These are phyloP conservation scores for Cottus gobio DNA, from an alignment of 2,113 vertebrate species.

Conservation along the genomic window DNA sequence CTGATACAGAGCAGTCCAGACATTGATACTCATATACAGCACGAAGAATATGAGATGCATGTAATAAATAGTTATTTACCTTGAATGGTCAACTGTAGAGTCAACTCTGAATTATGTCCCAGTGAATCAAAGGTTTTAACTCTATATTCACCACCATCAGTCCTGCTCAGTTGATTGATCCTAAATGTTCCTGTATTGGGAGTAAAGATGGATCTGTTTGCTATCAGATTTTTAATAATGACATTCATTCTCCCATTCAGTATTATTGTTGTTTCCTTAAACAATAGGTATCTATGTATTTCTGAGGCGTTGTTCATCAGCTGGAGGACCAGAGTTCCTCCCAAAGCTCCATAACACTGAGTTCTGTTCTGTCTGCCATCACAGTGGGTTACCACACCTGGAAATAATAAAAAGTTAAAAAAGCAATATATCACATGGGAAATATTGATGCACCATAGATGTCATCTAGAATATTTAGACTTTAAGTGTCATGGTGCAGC, in stretches of 20 bases:
- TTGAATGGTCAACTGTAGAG: slow-evolving; percentile 23
- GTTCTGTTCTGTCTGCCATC: slow-evolving; percentile 17
- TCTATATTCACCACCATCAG: slow-evolving; percentile 42
- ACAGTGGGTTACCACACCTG: slow-evolving; percentile 53
- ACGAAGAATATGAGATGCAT: too few relatives aligned
- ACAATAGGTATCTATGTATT: accelerated
- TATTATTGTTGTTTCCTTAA: accelerated
- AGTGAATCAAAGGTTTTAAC: accelerated
- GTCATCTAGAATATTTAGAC: background rate
- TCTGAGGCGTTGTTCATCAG: background rate
- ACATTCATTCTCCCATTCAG: accelerated
- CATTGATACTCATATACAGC: too few relatives aligned
- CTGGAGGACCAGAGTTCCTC: slow-evolving; percentile 54
- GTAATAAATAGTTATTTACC: slow-evolving; percentile 1
- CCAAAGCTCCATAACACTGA: slow-evolving; percentile 68
- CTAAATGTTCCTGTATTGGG: slow-evolving; percentile 34
- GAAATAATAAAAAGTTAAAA: background rate
- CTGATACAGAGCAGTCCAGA: too few relatives aligned
- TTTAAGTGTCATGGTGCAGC: background rate
- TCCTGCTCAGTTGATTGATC: slow-evolving; percentile 37
- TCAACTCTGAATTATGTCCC: accelerated
- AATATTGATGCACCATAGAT: background rate
- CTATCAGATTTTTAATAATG: accelerated
- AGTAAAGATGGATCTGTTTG: slow-evolving; percentile 25
- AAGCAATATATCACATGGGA: background rate